Evolutionary conservation across 1,140 invertebrate species (phyloP), one percentile per base, ranked within the genome.

Genomic region (Colletes gigas): DNA sequence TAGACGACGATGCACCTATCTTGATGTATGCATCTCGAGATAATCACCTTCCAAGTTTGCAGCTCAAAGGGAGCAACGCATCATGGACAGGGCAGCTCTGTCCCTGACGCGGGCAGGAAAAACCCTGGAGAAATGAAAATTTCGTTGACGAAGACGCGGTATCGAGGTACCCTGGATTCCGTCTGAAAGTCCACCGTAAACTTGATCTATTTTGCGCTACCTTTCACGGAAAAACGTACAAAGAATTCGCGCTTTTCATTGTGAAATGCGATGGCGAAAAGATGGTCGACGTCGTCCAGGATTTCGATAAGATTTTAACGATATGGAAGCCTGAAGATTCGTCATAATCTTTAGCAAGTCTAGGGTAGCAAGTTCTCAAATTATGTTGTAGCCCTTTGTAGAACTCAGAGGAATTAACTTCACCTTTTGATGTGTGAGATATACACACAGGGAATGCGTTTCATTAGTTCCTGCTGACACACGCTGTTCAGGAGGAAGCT

Each of bases 21-120:
- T 67, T 17, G 71, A 52, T 39, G 71, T 54, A 59, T 14, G 52
- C 21, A 52, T 21, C 14, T 30, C 52, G 44, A 60, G 62, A 80
- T 80, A 80, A 80, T 80, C 71, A 80, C 78, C 52, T 67, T 74
- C 17, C 41, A 7, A 30, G 47, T 47, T 15, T 12, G 59, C 15
- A 39, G n/a, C 14, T 65, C 72, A 78, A 81, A 85, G 79, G 65
- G 50, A 69, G 66, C 67, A 47, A 71, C 30, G 66, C 3, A 30
- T 10, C 41, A 39, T n/a, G 44, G 54, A 44, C 54, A 5, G 41
- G n/a, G 41, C 21, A 4, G 30, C 15, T 55, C 52, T 39, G 7
- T 41, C 17, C 19, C 39, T 44, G 21, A 52, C 44, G 57, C 12
- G n/a, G 50, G 41, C 44, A 12, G 71, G 71, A 60, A 80, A 80